phyloP scores from a whole-genome alignment of 2,797 vertebrate genomes.

The Melopsittacus undulatus region DNA sequence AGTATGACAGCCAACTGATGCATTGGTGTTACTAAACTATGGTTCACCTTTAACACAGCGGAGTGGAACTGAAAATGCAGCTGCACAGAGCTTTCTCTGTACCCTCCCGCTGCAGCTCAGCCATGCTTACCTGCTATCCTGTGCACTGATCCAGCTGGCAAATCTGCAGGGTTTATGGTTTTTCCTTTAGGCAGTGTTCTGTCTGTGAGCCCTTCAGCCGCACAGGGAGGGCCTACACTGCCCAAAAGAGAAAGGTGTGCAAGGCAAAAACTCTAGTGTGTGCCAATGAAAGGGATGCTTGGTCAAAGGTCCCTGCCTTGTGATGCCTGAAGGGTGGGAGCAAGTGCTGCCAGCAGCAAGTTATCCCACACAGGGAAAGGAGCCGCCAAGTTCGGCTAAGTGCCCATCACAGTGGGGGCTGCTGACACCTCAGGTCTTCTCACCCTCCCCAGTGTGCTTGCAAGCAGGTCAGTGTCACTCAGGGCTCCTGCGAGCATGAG shows the following conservation, averaged over 20 bases:
- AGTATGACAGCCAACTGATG: neutral
- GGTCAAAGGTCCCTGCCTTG: neutral
- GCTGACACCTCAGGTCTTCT: neutral
- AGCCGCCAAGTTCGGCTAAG: rapidly evolving
- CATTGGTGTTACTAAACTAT: neutral
- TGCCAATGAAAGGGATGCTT: neutral
- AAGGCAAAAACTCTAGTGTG: neutral
- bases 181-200: neutral
- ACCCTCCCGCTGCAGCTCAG: neutral
- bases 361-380: neutral
- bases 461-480: neutral
- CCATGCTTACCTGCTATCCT: neutral
- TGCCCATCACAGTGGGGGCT: rapidly evolving
- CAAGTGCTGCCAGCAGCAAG: neutral
- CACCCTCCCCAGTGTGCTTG: rapidly evolving
- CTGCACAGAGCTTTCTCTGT: neutral
- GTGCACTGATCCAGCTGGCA: neutral
- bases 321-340: neutral
- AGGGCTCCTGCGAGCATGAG: neutral
- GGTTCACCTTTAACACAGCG: neutral
- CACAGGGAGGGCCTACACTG: neutral
- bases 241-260: neutral
- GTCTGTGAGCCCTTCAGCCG: neutral
- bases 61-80: neutral
- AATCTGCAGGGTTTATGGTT: neutral